These are phyloP conservation scores for Lepidochrysops patricia DNA, from an alignment of 2,888 invertebrate genomes.

Conservation along the genomic window DNA sequence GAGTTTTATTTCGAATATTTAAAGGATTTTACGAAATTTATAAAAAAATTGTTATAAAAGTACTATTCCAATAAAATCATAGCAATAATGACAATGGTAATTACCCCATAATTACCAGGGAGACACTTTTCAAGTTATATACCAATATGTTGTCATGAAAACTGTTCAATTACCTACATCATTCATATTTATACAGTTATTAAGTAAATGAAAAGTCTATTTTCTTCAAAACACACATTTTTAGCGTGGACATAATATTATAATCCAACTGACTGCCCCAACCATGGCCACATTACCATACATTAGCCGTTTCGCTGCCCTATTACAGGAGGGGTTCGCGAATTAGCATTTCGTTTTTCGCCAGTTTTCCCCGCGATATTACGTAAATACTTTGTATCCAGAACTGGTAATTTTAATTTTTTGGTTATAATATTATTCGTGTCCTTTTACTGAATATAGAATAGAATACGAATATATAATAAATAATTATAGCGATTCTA, in stretches of 20 bases:
- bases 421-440: not conserved
- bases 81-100: no score
- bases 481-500: no score
- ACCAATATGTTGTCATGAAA: no score
- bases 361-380: slow-evolving; percentile 13
- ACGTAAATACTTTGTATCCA: not conserved
- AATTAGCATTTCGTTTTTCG: slow-evolving; percentile 27
- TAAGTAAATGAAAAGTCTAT: no score
- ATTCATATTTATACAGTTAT: no score
- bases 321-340: slow-evolving; percentile 30
- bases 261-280: slow-evolving; percentile 20
- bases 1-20: not conserved
- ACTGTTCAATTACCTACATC: no score
- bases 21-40: not conserved
- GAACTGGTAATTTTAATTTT: not conserved
- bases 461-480: no score
- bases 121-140: no score
- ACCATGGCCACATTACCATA: slow-evolving; percentile 29
- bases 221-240: no score
- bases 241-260: not conserved
- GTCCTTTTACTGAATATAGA: no score
- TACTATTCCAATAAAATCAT: not conserved
- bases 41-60: not conserved
- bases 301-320: slow-evolving; percentile 30
- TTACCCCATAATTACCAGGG: no score